Base-by-base conservation (phyloP, 2,888 invertebrate species). In the Euzophera pinguis region DNA sequence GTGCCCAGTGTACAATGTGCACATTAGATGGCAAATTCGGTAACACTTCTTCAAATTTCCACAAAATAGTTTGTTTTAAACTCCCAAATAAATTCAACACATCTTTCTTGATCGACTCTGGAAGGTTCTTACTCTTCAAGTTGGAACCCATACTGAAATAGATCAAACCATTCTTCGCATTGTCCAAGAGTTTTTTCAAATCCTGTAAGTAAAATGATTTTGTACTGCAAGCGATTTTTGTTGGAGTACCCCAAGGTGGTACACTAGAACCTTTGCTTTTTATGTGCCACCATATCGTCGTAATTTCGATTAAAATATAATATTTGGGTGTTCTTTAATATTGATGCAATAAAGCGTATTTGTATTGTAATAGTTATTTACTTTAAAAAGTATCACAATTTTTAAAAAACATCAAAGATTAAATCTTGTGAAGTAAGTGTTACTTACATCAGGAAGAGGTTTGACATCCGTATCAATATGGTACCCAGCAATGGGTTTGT, bases 91-190 rank as follows among this genome's bases (percentile, higher is more conserved):
- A 73, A 16, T 74, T 65, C 0, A 91, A 9, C 5, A 91, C 58
- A 0, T 63, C 66, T 4, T 53, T 56, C 53, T 78, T 81, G 1
- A 78, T 53, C 14, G 72, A 62, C 0, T 71, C 69, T 0, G 88
- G 81, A 56, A 91, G 67, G 0, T 67, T 61, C 12, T 71, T 76
- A 47, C 84, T 81, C 39, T 71, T 76, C 8, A 90, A 52, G 37
- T 78, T 82, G 0, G 89, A 82, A 0, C 91, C 91, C 79, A 91
- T 73, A 52, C 91, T 91, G 63, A 91, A 91, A 67, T 82, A 89
- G 37, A 91, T 79, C 0, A 87, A 82, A 1, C 91, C 91, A 47
- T 89, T 49, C 52, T 78, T 77, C 0, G 91, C 71, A 3, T 65
- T 65, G 47, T 90, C 84, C 65, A 91, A 67, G 10, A 87, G 68